Percentiles rank a stretch among this genome's conserved stretches.
Conservation (phyloP, 2,113 vertebrate genomes). For the Halichoeres trimaculatus region DNA sequence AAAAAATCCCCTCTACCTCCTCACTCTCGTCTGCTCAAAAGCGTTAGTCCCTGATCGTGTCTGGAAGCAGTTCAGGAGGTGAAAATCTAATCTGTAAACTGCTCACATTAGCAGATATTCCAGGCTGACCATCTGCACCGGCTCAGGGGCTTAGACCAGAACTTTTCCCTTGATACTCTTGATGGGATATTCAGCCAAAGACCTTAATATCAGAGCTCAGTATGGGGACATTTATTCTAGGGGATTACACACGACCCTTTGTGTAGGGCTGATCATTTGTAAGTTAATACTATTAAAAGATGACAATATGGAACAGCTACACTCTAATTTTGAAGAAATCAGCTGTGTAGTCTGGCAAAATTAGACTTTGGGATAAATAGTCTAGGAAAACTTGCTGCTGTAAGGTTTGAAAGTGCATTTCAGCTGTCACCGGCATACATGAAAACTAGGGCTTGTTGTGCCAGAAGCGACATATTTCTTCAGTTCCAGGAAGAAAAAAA, state of each 20-base stretch:
- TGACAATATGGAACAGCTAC: neutral
- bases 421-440: conserved; percentile 28
- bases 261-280: neutral
- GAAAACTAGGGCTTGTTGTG: conserved; percentile 41
- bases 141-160: conserved; percentile 13
- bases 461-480: conserved; percentile 38
- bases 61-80: conserved; percentile 15
- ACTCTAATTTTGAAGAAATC: conserved; percentile 1
- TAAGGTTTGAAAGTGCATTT: conserved; percentile 7
- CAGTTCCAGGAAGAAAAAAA: conserved; percentile 20
- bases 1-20: conserved; percentile 4
- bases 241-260: neutral
- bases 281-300: neutral
- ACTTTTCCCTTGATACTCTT: neutral
- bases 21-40: neutral
- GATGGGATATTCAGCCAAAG: neutral
- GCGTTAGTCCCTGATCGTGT: conserved; percentile 9
- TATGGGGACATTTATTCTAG: neutral
- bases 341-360: conserved; percentile 9
- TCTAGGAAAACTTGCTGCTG: conserved; percentile 11
- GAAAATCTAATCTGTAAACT: conserved; percentile 32
- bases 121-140: conserved; percentile 7
- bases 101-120: conserved; percentile 23
- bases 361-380: conserved; percentile 16
- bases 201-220: neutral